Evolutionary conservation across 2,797 vertebrate genomes (phyloP).

Genomic region (Columba guinea): DNA sequence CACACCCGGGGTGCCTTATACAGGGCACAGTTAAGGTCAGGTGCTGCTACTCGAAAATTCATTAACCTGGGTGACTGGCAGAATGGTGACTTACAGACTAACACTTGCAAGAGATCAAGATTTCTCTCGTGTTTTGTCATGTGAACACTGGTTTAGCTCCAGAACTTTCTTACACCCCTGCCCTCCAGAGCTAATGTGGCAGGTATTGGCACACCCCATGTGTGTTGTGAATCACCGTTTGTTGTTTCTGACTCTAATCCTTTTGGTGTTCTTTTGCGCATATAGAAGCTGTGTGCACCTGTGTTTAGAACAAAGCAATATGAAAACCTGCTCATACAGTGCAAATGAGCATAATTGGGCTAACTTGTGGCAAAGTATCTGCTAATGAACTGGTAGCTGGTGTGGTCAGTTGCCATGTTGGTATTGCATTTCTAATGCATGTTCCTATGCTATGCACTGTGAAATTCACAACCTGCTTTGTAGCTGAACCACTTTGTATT

Average conservation of each 20-base stretch:
- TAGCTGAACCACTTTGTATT: not conserved
- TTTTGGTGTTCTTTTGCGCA: not conserved
- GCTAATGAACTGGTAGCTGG: not conserved
- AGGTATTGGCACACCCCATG: not conserved
- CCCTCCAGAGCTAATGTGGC: not conserved
- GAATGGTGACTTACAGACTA: slow-evolving; percentile 76
- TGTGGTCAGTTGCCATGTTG: not conserved
- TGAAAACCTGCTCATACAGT: not conserved
- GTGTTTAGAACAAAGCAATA: not conserved
- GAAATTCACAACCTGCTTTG: not conserved
- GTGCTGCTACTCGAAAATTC: slow-evolving; percentile 75
- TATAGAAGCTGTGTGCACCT: not conserved
- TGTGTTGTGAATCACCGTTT: not conserved
- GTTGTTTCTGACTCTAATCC: slow-evolving; percentile 24
- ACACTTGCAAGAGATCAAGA: slow-evolving; percentile 65
- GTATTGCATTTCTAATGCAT: slow-evolving; percentile 9
- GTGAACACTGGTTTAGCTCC: slow-evolving; percentile 24
- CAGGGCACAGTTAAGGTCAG: slow-evolving; percentile 92
- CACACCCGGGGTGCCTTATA: slow-evolving; percentile 83
- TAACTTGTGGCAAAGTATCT: not conserved
- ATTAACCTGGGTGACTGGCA: slow-evolving; percentile 76
- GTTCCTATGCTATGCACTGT: not conserved
- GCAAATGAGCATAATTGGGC: not conserved
- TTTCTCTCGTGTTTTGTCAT: slow-evolving; percentile 41
- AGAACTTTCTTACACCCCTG: slow-evolving; percentile 5